Percentiles rank a stretch among this genome's conserved stretches.
Conservation (phyloP, 2,888 invertebrate species). For the Tortrix viridana region DNA sequence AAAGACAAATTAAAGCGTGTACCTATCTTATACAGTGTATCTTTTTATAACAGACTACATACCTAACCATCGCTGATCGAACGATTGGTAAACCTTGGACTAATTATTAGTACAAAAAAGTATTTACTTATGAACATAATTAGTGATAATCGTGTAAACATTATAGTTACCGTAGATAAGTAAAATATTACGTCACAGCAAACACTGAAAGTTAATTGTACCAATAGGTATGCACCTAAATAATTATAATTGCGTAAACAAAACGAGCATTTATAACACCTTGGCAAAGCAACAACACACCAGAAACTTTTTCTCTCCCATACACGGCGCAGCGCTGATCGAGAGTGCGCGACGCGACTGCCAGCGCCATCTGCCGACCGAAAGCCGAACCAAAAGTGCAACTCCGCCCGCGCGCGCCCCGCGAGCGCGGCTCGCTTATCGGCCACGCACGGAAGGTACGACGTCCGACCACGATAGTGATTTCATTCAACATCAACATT, state of each 20-base stretch:
- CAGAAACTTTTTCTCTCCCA: conserved; percentile 22
- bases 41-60: too few species aligned
- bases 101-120: too few species aligned
- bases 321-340: conserved; percentile 22
- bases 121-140: too few species aligned
- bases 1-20: too few species aligned
- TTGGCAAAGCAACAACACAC: conserved; percentile 15
- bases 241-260: conserved; percentile 14
- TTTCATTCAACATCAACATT: conserved; percentile 24
- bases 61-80: too few species aligned
- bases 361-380: conserved; percentile 72
- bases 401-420: conserved; percentile 14
- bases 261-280: conserved; percentile 26
- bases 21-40: too few species aligned
- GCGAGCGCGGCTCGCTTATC: conserved; percentile 23
- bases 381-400: conserved; percentile 51
- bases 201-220: conserved; percentile 8
- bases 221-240: conserved; percentile 1
- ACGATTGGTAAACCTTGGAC: too few species aligned
- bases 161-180: too few species aligned
- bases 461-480: conserved; percentile 22
- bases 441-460: conserved; percentile 28
- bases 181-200: background rate
- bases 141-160: too few species aligned
- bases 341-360: conserved; percentile 41